Conservation (phyloP, 2,113 vertebrate genomes). For the Plotosus lineatus region DNA sequence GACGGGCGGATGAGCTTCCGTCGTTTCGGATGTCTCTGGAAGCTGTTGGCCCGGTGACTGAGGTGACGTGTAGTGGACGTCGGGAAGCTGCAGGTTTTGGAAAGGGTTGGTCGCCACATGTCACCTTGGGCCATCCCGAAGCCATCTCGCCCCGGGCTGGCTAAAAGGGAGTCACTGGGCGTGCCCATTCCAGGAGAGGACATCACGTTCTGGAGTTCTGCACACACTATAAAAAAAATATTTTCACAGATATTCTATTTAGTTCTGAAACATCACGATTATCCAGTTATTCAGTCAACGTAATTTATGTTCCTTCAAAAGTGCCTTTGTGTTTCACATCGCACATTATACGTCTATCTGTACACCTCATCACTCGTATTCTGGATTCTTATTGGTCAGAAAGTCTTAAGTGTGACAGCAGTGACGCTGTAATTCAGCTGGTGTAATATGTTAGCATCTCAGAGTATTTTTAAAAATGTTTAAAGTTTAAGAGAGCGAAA, state of each 20-base stretch:
- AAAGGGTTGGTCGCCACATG: conserved; percentile 76
- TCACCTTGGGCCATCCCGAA: conserved; percentile 74
- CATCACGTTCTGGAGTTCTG: conserved; percentile 75
- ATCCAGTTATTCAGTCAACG: not conserved
- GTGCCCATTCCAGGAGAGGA: conserved; percentile 77
- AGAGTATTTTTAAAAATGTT: too few relatives aligned
- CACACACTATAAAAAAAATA: conserved; percentile 32
- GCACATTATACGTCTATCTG: not conserved
- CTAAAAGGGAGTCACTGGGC: conserved; percentile 77
- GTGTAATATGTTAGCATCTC: too few relatives aligned
- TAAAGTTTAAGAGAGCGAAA: too few relatives aligned
- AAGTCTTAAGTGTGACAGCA: not conserved
- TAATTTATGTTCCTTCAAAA: not conserved
- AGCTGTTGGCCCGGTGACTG: conserved; percentile 97
- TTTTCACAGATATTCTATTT: not conserved
- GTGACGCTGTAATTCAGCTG: not conserved
- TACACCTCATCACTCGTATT: not conserved
- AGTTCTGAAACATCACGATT: not conserved
- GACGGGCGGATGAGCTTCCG: conserved; percentile 88
- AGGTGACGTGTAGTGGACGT: conserved; percentile 82
- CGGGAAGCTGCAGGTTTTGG: conserved; percentile 78
- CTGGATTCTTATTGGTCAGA: not conserved
- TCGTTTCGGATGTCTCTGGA: conserved; percentile 92
- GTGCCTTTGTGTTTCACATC: not conserved
- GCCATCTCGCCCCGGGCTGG: conserved; percentile 68